A percentile compares a stretch with the other conserved stretches of the same genome.
Evolutionary conservation across 2,888 invertebrate genomes (phyloP).

Genomic region (Crossocerus cetratus): DNA sequence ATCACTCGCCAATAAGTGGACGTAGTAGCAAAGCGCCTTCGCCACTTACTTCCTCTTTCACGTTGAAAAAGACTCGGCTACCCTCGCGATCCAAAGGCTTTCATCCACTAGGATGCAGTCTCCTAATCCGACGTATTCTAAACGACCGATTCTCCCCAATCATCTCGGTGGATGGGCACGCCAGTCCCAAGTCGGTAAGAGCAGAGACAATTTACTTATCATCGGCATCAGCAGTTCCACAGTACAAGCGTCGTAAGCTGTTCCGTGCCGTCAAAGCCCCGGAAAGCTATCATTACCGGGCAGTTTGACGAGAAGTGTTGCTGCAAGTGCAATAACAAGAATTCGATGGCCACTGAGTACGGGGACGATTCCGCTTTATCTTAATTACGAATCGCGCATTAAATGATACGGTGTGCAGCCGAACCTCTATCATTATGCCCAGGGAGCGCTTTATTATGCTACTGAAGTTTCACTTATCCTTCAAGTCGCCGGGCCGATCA

Average conservation of each 20-base stretch:
- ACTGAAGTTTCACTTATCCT: conserved; percentile 13
- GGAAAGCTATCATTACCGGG: conserved; percentile 35
- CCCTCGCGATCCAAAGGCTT: too few species aligned
- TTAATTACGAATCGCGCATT: conserved; percentile 4
- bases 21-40: too few species aligned
- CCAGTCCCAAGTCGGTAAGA: conserved; percentile 26
- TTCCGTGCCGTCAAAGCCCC: conserved; percentile 18
- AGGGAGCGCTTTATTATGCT: conserved; percentile 12
- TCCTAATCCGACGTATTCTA: too few species aligned
- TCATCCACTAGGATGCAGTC: too few species aligned
- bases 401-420: neutral
- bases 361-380: conserved; percentile 4
- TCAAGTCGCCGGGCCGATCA: too few species aligned
- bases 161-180: neutral
- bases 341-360: conserved; percentile 8
- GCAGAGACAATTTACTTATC: conserved; percentile 40
- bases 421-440: neutral
- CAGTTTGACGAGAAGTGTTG: conserved; percentile 15
- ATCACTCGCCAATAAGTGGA: conserved; percentile 24
- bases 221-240: conserved; percentile 28
- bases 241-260: conserved; percentile 23
- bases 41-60: neutral
- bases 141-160: too few species aligned
- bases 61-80: too few species aligned
- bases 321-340: conserved; percentile 29